Percentiles rank a stretch among this genome's conserved stretches.
Conservation (phyloP, 2,797 vertebrate species). For the Macropus fuliginosus region DNA sequence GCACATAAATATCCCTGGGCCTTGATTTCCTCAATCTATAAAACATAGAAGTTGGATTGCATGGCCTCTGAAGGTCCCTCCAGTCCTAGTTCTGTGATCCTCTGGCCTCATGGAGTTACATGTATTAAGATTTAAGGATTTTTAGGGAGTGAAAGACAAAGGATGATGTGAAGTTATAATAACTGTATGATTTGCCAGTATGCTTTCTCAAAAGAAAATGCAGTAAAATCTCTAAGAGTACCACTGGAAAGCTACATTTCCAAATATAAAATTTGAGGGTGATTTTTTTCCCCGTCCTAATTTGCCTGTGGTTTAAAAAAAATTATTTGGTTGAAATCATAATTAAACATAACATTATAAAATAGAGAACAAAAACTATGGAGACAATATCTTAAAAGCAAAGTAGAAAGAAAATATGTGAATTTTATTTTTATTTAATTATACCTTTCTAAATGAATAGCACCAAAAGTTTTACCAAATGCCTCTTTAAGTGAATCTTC, state of each 20-base stretch:
- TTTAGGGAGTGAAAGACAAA: conserved; percentile 35
- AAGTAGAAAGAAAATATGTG: not conserved
- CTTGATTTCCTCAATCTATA: not conserved
- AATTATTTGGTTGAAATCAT: not conserved
- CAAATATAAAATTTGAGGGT: not conserved
- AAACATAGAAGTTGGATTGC: not conserved
- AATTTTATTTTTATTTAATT: conserved; percentile 47
- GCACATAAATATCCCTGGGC: not conserved
- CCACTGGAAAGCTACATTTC: conserved; percentile 59
- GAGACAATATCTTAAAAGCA: not conserved
- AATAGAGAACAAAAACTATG: not conserved
- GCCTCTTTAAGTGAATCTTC: conserved; percentile 41
- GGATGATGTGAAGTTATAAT: conserved; percentile 21
- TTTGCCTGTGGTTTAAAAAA: not conserved
- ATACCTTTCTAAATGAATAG: conserved; percentile 44
- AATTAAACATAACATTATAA: not conserved
- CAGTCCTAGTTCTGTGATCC: not conserved
- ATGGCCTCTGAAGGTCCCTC: not conserved
- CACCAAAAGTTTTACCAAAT: conserved; percentile 43
- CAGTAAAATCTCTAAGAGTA: conserved; percentile 76
- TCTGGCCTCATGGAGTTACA: not conserved
- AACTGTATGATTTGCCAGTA: conserved; percentile 18
- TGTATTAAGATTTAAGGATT: not conserved
- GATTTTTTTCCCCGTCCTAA: not conserved
- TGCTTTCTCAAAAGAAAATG: conserved; percentile 53